Evolutionary conservation across 2,888 invertebrate genomes (phyloP).

Genomic region (Drosophila anceps): DNA sequence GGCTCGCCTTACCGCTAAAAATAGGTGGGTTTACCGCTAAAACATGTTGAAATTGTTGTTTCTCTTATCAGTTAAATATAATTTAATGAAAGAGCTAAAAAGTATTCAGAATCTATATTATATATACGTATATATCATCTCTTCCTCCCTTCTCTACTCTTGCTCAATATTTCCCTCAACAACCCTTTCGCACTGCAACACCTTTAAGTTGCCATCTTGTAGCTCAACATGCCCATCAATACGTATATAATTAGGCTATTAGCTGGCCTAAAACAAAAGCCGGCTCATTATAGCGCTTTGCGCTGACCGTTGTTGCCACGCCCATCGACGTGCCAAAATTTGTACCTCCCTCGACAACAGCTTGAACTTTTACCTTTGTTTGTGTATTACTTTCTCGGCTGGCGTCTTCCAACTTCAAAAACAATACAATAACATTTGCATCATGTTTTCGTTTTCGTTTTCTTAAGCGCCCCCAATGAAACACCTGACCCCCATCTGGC

Average conservation of each 20-base stretch:
- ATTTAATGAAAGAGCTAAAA: neutral
- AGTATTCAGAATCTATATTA: no score
- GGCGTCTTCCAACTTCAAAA: slow-evolving; percentile 55
- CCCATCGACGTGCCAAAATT: slow-evolving; percentile 14
- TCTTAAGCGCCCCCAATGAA: slow-evolving; percentile 15
- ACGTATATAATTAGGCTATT: slow-evolving; percentile 46
- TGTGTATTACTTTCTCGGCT: slow-evolving; percentile 28
- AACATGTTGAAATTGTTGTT: neutral
- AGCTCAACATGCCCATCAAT: slow-evolving; percentile 23
- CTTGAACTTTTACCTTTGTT: slow-evolving; percentile 59
- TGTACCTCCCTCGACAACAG: slow-evolving; percentile 21
- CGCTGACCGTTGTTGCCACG: slow-evolving; percentile 44
- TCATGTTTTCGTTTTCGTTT: slow-evolving; percentile 48
- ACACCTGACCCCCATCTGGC: slow-evolving; percentile 30
- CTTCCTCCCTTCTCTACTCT: neutral
- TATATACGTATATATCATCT: no score
- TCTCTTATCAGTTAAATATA: neutral
- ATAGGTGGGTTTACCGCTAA: neutral
- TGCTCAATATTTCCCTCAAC: neutral
- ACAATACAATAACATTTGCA: slow-evolving; percentile 63
- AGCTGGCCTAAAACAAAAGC: slow-evolving; percentile 33
- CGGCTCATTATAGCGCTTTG: slow-evolving; percentile 63
- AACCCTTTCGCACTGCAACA: neutral
- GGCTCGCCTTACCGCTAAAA: neutral
- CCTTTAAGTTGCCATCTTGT: neutral